These are phyloP conservation scores for Automeris io DNA, from an alignment of 2,888 invertebrate species.

Conservation along the genomic window DNA sequence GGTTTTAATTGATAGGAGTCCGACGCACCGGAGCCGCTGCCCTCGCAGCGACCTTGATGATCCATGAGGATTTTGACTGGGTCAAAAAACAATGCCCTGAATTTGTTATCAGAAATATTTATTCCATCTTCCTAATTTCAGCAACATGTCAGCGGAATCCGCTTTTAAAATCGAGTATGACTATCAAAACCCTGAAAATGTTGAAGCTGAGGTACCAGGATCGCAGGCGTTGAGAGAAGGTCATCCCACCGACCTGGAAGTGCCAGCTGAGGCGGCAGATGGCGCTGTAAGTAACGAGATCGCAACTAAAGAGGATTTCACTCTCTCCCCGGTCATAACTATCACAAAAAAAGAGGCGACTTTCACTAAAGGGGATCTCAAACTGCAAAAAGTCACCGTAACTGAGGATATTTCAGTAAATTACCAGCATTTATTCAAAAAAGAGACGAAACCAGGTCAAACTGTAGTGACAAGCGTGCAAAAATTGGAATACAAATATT, in stretches of 20 bases:
- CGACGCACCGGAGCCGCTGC: no score
- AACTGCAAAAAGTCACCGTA: conserved; percentile 51
- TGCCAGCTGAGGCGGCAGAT: background rate
- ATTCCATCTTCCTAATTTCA: conserved; percentile 16
- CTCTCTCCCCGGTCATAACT: conserved; percentile 45
- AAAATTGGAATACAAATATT: conserved; percentile 53
- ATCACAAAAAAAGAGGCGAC: conserved; percentile 50
- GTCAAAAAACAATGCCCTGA: background rate
- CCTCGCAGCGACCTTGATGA: no score
- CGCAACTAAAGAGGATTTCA: conserved; percentile 21
- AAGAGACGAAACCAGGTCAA: conserved; percentile 44
- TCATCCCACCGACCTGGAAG: conserved; percentile 1
- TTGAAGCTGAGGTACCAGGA: conserved; percentile 49
- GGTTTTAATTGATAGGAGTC: no score
- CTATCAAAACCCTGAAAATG: conserved; percentile 28
- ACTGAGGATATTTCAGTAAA: conserved; percentile 57
- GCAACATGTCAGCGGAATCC: conserved; percentile 27
- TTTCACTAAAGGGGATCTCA: conserved; percentile 49
- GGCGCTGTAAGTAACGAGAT: conserved; percentile 14
- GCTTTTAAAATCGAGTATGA: conserved; percentile 29
- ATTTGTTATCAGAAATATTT: background rate
- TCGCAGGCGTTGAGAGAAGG: conserved; percentile 36
- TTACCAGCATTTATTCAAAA: conserved; percentile 58
- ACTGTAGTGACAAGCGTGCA: conserved; percentile 49
- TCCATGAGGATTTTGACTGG: no score